A percentile compares a stretch with the other conserved stretches of the same genome.
phyloP scores from a whole-genome alignment of 2,113 vertebrate species.

The Micromys minutus region DNA sequence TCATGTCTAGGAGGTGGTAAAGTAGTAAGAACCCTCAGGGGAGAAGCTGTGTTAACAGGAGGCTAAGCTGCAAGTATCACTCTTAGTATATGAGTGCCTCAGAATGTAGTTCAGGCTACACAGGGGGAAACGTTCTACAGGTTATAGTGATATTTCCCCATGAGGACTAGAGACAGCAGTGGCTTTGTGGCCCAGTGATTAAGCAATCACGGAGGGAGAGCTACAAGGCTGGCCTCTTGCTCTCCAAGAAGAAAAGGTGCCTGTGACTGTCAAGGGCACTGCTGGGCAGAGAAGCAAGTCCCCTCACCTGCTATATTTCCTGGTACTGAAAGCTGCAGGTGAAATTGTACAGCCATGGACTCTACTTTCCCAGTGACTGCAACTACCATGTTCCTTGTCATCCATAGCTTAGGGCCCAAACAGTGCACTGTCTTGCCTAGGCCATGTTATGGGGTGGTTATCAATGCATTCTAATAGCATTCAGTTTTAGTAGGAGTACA shows the following conservation, averaged over 20 bases:
- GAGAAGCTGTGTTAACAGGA: background rate
- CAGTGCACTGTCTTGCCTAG: background rate
- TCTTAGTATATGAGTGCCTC: background rate
- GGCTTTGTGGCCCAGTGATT: constrained; percentile 17
- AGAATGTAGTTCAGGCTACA: background rate
- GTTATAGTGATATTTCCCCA: background rate
- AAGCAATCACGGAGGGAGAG: background rate
- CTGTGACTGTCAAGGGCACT: background rate
- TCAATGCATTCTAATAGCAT: background rate
- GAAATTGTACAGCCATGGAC: background rate
- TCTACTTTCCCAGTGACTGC: background rate
- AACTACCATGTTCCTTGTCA: background rate
- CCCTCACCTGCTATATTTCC: background rate
- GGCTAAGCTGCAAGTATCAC: background rate
- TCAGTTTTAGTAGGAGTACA: background rate
- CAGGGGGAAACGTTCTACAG: background rate
- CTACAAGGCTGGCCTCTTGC: background rate
- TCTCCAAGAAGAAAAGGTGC: background rate
- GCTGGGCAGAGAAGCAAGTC: background rate
- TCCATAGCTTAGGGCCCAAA: background rate
- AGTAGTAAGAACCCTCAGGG: background rate
- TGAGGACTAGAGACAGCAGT: background rate
- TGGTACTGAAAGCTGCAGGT: background rate
- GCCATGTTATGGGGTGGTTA: background rate
- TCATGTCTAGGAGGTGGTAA: background rate